Evolutionary conservation across 2,113 vertebrate genomes (phyloP), one percentile per base, ranked within the genome.

Genomic region (Scophthalmus maximus): DNA sequence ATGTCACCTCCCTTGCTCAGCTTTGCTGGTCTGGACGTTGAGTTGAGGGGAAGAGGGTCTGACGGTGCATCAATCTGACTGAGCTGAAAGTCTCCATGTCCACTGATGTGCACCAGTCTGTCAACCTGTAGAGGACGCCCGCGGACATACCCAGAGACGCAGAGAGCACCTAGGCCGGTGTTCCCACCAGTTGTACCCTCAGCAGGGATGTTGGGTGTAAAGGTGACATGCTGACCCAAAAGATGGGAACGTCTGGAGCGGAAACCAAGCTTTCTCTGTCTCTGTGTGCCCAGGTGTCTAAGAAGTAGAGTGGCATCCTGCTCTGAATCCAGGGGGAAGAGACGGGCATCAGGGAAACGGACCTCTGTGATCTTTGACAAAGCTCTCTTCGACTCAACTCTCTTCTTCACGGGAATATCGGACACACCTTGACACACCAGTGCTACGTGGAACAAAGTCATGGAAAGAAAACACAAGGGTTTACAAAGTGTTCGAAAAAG

Each of bases 61-160:
- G 84, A 38, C 0, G 96, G 94, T 0, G 95, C 96, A 79, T 98
- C 96, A 22, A 99, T 93, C 81, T 98, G 97, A 67, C 92, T 94
- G 80, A 99, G 91, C 91, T 97, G 97, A 89, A 98, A 99, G 90
- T 99, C 97, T 38, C 98, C 97, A 0, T 97, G 93, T 34, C 97
- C 98, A 76, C 92, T 91, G 1, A 99, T 94, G 76, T 99, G 97
- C 68, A 98, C 91, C 79, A 99, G 88, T 62, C 94, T 94, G 90
- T 98, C 95, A 11, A 96, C 96, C 0, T 68, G 69, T 2, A 99
- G 87, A 51, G 92, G 86, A 34, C 88, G 92, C 1, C 98, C 97
- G 15, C 96, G 93, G 56, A 99, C 89, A 25, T 98, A 99, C 47
- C 97, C 98, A 0, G 96, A 97, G 58, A 99, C 95, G 66, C 93